A percentile compares a stretch with the other conserved stretches of the same genome.
phyloP scores from a whole-genome alignment of 1,140 invertebrate species.

The Chelonus insularis region DNA sequence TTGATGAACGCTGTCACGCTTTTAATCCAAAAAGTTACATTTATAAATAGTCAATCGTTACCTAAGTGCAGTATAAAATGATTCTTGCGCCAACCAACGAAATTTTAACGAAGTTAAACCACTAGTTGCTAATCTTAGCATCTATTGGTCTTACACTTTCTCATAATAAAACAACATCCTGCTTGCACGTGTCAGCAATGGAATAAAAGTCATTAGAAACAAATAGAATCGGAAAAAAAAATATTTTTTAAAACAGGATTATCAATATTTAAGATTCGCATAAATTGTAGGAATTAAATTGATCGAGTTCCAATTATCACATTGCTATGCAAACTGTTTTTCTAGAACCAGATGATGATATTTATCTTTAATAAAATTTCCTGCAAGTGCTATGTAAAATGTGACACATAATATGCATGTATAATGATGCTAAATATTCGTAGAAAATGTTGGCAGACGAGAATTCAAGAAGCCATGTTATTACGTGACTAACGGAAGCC shows the following conservation, averaged over 20 bases:
- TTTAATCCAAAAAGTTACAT: slow-evolving; percentile 14
- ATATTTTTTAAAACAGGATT: no score
- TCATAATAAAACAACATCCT: slow-evolving; percentile 36
- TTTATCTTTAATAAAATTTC: not conserved
- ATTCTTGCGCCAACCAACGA: slow-evolving; percentile 1
- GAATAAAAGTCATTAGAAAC: not conserved
- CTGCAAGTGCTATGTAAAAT: not conserved
- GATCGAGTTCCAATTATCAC: no score
- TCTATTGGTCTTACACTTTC: slow-evolving; percentile 35
- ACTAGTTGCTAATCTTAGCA: slow-evolving; percentile 43
- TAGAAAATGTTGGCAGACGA: not conserved
- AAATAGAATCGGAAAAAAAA: no score
- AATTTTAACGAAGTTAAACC: not conserved
- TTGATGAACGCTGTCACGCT: slow-evolving; percentile 11
- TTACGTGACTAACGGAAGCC: slow-evolving; percentile 17
- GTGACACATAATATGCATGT: not conserved
- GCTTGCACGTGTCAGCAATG: not conserved
- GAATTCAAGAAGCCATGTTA: slow-evolving; percentile 4
- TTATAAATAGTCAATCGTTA: slow-evolving; percentile 33
- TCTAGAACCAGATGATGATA: no score
- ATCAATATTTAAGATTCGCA: no score
- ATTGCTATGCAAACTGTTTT: no score
- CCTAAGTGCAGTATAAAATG: slow-evolving; percentile 29
- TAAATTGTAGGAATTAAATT: no score
- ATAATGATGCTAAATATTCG: not conserved